Conservation (phyloP, 2,797 vertebrate species). For the Alca torda region DNA sequence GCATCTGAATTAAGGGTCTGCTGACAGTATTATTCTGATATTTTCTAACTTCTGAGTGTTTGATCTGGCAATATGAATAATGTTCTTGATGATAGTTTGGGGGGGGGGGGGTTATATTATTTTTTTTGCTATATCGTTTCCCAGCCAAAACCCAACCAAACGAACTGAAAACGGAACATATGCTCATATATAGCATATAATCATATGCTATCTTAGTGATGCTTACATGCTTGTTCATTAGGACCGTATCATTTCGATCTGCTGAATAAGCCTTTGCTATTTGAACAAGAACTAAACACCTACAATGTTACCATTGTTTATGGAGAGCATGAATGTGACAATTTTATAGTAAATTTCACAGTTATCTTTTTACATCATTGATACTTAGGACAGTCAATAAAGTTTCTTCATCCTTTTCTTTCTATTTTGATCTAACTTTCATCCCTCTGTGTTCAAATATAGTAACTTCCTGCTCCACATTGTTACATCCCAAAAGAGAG, state of each 20-base stretch:
- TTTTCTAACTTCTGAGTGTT: background rate
- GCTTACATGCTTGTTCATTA: background rate
- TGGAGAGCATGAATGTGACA: background rate
- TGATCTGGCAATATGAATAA: background rate
- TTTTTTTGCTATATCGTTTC: background rate
- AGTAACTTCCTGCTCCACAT: background rate
- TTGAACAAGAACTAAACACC: background rate
- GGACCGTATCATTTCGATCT: fast-evolving
- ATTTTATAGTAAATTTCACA: background rate
- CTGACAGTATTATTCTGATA: background rate
- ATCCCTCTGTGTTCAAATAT: background rate
- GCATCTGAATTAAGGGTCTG: background rate
- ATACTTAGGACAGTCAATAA: background rate
- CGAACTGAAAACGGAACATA: background rate
- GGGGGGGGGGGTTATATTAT: fast-evolving
- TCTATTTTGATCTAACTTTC: background rate
- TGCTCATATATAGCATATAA: too few relatives aligned
- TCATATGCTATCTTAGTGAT: background rate
- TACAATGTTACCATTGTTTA: background rate
- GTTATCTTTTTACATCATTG: background rate
- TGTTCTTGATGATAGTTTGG: background rate
- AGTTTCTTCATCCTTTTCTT: background rate
- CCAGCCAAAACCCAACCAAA: background rate
- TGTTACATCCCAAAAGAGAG: background rate
- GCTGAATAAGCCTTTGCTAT: background rate